Evolutionary conservation across 2,888 invertebrate species (phyloP).

Genomic region (Crossocerus cetratus): DNA sequence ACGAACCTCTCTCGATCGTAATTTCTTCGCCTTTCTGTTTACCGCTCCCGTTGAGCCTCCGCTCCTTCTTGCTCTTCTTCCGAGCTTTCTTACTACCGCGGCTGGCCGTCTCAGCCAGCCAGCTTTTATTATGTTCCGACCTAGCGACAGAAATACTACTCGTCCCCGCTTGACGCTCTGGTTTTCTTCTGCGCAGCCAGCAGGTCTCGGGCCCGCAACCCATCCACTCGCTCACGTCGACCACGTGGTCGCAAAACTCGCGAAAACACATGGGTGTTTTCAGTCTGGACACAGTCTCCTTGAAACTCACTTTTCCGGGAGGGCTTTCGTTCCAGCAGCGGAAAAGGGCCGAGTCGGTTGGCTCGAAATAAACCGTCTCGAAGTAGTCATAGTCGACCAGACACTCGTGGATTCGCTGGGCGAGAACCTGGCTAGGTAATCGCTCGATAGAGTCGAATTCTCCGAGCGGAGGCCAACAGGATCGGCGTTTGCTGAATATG

Average conservation of each 20-base stretch:
- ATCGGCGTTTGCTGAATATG: constrained; percentile 17
- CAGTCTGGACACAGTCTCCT: constrained; percentile 59
- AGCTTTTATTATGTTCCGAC: no score
- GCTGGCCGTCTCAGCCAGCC: background rate
- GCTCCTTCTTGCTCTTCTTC: background rate
- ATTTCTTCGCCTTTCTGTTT: background rate
- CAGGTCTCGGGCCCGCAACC: no score
- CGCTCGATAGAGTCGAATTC: constrained; percentile 58
- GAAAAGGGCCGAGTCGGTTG: constrained; percentile 67
- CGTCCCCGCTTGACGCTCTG: background rate
- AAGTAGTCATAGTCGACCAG: constrained; percentile 54
- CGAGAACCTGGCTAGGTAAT: constrained; percentile 50
- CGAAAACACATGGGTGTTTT: constrained; percentile 79
- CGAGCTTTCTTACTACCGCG: background rate
- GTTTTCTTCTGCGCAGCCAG: no score
- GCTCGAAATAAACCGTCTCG: constrained; percentile 55
- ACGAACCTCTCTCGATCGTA: constrained; percentile 8
- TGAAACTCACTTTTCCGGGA: constrained; percentile 24
- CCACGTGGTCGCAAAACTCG: constrained; percentile 79
- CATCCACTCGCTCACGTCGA: no score
- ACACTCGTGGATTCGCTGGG: constrained; percentile 56
- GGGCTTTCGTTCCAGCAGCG: constrained; percentile 53
- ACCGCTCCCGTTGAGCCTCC: background rate
- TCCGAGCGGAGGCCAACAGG: constrained; percentile 12
- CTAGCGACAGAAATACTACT: background rate